A percentile compares a stretch with the other conserved stretches of the same genome.
phyloP scores from a whole-genome alignment of 2,113 vertebrate species.

The Hippocampus mohnikei region DNA sequence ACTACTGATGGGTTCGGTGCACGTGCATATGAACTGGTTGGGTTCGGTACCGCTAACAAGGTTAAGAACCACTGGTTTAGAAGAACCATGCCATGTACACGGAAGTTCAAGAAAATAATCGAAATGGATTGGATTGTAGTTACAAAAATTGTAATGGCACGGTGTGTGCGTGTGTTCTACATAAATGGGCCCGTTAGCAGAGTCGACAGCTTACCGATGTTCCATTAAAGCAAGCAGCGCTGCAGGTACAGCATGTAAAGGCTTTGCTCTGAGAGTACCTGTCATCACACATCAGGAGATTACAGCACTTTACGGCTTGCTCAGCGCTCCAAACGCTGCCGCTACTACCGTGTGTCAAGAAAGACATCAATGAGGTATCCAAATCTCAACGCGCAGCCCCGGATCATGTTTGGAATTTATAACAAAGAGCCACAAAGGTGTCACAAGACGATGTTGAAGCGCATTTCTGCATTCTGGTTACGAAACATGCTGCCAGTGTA shows the following conservation, averaged over 20 bases:
- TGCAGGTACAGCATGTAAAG: slow-evolving; percentile 63
- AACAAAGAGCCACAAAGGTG: slow-evolving; percentile 39
- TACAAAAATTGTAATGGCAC: slow-evolving; percentile 1
- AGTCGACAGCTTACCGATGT: slow-evolving; percentile 69
- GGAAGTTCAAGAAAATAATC: background rate
- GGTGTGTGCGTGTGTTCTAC: slow-evolving; percentile 15
- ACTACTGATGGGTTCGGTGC: too few species aligned
- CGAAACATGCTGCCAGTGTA: slow-evolving; percentile 51
- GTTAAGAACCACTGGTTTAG: background rate
- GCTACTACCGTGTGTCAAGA: slow-evolving; percentile 59
- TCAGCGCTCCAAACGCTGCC: slow-evolving; percentile 20
- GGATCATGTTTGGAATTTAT: slow-evolving; percentile 60
- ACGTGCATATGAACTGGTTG: too few species aligned
- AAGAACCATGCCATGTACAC: background rate
- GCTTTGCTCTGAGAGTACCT: slow-evolving; percentile 70
- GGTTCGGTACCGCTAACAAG: too few species aligned
- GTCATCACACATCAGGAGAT: slow-evolving; percentile 69
- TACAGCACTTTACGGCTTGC: slow-evolving; percentile 41
- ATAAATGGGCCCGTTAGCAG: slow-evolving; percentile 54
- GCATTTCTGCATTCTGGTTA: slow-evolving; percentile 26
- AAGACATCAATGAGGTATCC: slow-evolving; percentile 57
- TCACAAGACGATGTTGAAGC: slow-evolving; percentile 23
- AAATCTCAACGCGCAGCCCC: slow-evolving; percentile 43
- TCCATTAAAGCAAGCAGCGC: slow-evolving; percentile 55
- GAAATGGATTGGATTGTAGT: background rate